Evolutionary conservation across 2,888 invertebrate genomes (phyloP), one percentile per base, ranked within the genome.

Genomic region (Helleia helle): DNA sequence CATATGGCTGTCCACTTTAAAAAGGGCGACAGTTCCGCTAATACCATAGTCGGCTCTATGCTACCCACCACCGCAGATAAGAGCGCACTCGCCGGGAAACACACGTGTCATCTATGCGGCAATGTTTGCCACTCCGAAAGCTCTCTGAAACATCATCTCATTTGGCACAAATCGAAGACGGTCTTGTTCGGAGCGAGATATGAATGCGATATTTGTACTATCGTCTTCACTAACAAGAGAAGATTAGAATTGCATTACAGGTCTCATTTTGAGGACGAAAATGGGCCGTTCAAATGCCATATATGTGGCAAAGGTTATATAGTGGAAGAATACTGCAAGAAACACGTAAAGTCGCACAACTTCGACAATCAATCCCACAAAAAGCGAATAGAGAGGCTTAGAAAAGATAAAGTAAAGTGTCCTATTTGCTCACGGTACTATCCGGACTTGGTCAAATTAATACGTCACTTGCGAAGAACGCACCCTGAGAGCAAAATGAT

Each of bases 401-500:
- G 80, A 9, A 80, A 76, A 44, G 71, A 70, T 31, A 81, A 80
- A 49, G 76, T 80, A 1, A 80, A 79, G 47, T 86, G 86, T 48
- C 84, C 85, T 0, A 80, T 84, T 38, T 86, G 86, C 44, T 55
- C 65, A 1, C 66, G 77, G 6, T 75, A 58, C 52, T 86, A 84
- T 40, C 71, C 81, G 0, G 74, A 81, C 42, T 47, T 79, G 38
- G 59, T 68, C n/a, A 74, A 75, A 46, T 66, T 86, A n/a, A 81
- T 84, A 38, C 66, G 84, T 0, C 86, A 86, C 41, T 50, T 86
- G 47, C 61, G 72, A 5, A 62, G 74, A 12, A 75, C 75, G 13
- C 86, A 86, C 46, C 86, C 86, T 0, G 80, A 84, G 51, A 80
- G 79, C 49, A 85, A 84, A 52, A 85, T 86, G 85, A 74, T 86